phyloP scores from a whole-genome alignment of 2,797 vertebrate genomes.

The Corythornis leucogaster region DNA sequence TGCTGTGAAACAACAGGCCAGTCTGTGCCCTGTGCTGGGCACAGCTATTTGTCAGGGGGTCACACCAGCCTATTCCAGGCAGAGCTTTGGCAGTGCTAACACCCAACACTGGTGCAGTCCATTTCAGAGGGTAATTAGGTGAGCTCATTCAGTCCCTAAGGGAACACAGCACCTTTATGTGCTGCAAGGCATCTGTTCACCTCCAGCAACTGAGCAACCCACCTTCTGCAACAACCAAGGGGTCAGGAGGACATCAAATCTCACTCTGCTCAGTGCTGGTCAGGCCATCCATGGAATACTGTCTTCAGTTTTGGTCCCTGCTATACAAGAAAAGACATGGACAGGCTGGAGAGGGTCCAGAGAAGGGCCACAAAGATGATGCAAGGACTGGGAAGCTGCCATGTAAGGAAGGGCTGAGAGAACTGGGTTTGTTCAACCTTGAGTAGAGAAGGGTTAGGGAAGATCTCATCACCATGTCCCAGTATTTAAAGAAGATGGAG shows the following conservation, averaged over 20 bases:
- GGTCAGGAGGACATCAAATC: background rate
- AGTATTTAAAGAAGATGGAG: too few relatives aligned
- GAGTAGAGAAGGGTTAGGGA: too few relatives aligned
- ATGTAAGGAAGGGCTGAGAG: too few relatives aligned
- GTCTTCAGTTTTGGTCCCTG: background rate
- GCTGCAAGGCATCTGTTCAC: background rate
- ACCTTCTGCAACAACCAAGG: background rate
- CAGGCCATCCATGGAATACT: background rate
- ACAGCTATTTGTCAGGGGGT: background rate
- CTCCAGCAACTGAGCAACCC: background rate
- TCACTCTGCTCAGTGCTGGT: background rate
- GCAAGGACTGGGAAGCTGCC: too few relatives aligned
- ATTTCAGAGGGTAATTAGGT: background rate
- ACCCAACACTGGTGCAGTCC: background rate
- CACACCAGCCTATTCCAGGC: background rate
- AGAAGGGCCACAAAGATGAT: too few relatives aligned
- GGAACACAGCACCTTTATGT: background rate
- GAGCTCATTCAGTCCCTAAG: background rate
- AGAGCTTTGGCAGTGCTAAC: background rate
- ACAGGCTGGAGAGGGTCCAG: background rate
- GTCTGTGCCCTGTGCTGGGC: background rate
- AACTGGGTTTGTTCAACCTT: too few relatives aligned
- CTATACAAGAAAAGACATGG: background rate
- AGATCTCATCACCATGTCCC: too few relatives aligned
- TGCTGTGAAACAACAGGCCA: background rate